Conservation (phyloP, 2,888 invertebrate genomes). For the Eumerus sabulonum region DNA sequence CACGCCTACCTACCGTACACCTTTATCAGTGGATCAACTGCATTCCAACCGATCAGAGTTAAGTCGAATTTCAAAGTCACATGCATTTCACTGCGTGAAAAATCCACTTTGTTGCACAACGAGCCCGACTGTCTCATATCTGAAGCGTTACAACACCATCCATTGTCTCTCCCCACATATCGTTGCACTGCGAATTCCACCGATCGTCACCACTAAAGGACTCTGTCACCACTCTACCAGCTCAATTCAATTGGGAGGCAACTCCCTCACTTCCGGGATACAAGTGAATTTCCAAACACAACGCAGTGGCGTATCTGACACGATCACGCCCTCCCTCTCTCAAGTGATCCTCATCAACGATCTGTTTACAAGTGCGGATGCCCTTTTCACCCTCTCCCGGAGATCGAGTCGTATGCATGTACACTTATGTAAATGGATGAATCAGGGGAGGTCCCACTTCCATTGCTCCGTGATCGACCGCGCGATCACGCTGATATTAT, state of each 20-base stretch:
- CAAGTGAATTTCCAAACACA: neutral
- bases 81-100: no score
- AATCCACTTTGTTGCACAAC: no score
- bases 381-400: neutral
- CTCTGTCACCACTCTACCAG: conserved; percentile 6
- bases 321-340: conserved; percentile 40
- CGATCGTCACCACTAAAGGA: conserved; percentile 38
- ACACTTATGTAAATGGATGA: no score
- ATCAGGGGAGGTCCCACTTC: conserved; percentile 36
- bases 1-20: no score
- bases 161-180: no score
- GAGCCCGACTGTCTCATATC: no score
- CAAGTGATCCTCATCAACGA: conserved; percentile 18
- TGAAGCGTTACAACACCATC: no score
- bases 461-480: neutral
- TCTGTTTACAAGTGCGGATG: conserved; percentile 12
- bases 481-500: conserved; percentile 7
- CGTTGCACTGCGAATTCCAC: no score
- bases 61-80: no score
- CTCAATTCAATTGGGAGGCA: conserved; percentile 1
- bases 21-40: no score
- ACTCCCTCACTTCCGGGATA: conserved; percentile 64
- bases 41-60: no score
- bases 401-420: neutral
- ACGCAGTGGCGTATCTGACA: conserved; percentile 37